Evolutionary conservation across 2,113 vertebrate genomes (phyloP).

Genomic region (Phaethon lepturus): DNA sequence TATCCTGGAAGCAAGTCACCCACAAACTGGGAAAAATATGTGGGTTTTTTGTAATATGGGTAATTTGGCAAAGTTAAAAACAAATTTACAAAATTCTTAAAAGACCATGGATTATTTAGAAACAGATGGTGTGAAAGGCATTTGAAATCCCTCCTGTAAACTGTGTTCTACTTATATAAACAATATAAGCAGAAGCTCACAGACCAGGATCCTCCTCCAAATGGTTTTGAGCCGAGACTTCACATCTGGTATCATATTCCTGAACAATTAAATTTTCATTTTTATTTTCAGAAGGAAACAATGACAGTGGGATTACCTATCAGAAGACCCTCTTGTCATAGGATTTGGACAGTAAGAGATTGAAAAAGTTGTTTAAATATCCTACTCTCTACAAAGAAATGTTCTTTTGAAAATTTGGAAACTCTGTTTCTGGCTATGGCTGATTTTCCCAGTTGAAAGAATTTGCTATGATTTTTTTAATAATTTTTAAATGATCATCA

Average conservation of each 20-base stretch:
- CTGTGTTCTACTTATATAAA: not conserved
- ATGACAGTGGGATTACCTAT: not conserved
- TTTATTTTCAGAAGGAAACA: not conserved
- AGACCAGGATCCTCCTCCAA: not conserved
- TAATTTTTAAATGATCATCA: not conserved
- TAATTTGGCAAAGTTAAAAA: slow-evolving; percentile 47
- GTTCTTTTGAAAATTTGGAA: not conserved
- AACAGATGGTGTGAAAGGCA: slow-evolving; percentile 32
- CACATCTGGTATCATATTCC: not conserved
- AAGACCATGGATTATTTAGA: slow-evolving; percentile 27
- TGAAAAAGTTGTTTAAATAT: not conserved
- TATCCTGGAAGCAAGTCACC: not conserved
- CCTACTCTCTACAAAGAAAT: not conserved
- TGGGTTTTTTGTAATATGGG: not conserved
- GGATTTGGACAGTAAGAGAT: not conserved
- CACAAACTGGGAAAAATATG: not conserved
- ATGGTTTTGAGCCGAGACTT: not conserved
- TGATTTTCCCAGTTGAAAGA: not conserved
- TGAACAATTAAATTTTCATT: not conserved
- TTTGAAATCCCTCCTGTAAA: slow-evolving; percentile 31
- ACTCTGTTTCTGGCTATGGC: not conserved
- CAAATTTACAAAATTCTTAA: slow-evolving; percentile 28
- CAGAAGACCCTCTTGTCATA: not conserved
- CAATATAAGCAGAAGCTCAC: not conserved
- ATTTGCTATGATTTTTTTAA: not conserved